These are phyloP conservation scores for Danio jaintianensis DNA, from an alignment of 2,797 vertebrate genomes.

Conservation along the genomic window DNA sequence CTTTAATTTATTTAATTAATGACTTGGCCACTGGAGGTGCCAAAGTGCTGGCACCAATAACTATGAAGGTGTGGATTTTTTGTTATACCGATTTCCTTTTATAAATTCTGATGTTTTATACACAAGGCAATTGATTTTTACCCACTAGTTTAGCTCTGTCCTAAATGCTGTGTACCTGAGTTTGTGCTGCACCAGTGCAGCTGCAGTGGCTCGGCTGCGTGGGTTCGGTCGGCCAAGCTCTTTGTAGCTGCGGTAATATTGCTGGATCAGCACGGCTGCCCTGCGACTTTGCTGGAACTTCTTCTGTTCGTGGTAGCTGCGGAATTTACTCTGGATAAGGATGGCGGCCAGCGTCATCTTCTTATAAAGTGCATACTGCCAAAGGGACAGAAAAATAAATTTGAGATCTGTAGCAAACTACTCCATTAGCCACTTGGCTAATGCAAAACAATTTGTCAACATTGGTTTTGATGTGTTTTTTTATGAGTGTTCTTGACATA, in stretches of 20 bases:
- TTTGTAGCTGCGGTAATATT: constrained; percentile 98
- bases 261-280: constrained; percentile 97
- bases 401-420: neutral
- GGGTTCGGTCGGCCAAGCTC: constrained; percentile 89
- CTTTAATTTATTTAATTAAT: neutral
- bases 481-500: neutral
- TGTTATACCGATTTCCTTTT: neutral
- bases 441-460: neutral
- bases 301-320: constrained; percentile 97
- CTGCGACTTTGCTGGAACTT: constrained; percentile 98
- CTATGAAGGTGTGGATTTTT: neutral
- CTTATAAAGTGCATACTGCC: constrained; percentile 99
- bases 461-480: neutral
- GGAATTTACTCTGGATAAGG: constrained; percentile 99
- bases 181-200: constrained; percentile 83
- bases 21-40: neutral
- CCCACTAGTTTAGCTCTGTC: neutral
- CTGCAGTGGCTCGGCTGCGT: constrained; percentile 78
- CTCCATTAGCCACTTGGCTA: neutral
- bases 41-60: neutral
- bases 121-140: neutral
- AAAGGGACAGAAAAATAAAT: constrained; percentile 73
- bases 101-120: neutral
- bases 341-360: constrained; percentile 99
- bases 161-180: constrained; percentile 76